Base-by-base conservation (phyloP, 2,113 vertebrate species). In the Ia io region DNA sequence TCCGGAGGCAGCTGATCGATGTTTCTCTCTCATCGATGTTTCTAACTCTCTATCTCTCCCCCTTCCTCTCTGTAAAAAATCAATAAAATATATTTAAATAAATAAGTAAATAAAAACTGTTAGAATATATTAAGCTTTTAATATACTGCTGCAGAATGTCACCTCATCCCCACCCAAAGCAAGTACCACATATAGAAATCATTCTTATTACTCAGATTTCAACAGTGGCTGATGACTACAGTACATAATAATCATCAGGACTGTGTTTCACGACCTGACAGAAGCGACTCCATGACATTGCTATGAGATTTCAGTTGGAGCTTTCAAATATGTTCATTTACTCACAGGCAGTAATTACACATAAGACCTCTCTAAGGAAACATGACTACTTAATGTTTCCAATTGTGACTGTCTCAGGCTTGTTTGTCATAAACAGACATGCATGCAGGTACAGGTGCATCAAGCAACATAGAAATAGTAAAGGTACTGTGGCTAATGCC, bases 371-470 rank as follows among this genome's bases (percentile, higher is more conserved):
- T 79, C 30, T 13, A 47, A 53, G 49, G 32, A 96, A 56, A 22
- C 40, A 4, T 30, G 61, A 37, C 56, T 37, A 3, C n/a, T 28
- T 8, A 18, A 0, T 47, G 77, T 87, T 74, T 69, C 17, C 22
- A 49, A 3, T 23, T 11, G 6, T 80, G 69, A 30, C 30, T 4
- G 4, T 51, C 30, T 40, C 1, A 0, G 51, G 5, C 56, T 90
- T 28, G 32, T 53, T 95, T 30, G 16, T 71, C 6, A 2, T 79
- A 49, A 88, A 12, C 4, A 89, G 61, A 32, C 12, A 44, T 6
- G 2, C 1, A 37, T 30, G 13, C 1, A n/a, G 28, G 8, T 5
- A 69, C 11, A 30, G 2, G 17, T 53, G 6, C 32, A 9, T 47
- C 82, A 56, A 22, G 5, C 69, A 18, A 25, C 25, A 9, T 79